A percentile compares a stretch with the other conserved stretches of the same genome.
These are phyloP conservation scores for Microplitis demolitor DNA, from an alignment of 1,140 invertebrate species.

Conservation along the genomic window DNA sequence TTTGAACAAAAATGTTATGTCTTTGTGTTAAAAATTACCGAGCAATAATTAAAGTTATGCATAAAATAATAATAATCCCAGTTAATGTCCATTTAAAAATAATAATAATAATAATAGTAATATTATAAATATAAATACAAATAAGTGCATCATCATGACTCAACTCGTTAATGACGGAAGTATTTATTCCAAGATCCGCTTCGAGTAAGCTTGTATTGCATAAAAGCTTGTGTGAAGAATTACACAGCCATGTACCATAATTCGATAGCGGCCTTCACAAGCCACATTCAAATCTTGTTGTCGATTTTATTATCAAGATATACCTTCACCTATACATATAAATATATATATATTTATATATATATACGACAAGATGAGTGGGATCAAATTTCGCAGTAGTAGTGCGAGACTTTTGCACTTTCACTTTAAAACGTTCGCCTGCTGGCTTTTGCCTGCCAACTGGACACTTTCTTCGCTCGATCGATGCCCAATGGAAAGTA, in stretches of 20 bases:
- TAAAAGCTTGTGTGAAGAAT: background rate
- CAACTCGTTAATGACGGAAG: constrained; percentile 6
- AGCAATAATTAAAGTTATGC: too few species aligned
- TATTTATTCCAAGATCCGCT: background rate
- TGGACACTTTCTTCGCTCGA: constrained; percentile 59
- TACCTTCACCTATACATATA: background rate
- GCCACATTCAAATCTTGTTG: background rate
- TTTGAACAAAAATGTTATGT: too few species aligned
- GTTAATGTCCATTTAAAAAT: background rate
- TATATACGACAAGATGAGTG: background rate
- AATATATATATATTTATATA: background rate
- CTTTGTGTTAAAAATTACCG: too few species aligned
- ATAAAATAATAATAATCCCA: background rate
- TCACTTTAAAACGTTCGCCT: constrained; percentile 44
- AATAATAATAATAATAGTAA: background rate
- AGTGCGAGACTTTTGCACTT: constrained; percentile 43
- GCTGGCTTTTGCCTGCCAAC: constrained; percentile 32
- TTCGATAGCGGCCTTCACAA: background rate
- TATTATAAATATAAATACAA: background rate
- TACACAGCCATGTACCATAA: background rate
- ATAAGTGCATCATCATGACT: background rate
- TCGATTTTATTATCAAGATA: background rate
- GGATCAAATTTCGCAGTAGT: background rate
- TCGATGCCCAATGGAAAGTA: constrained; percentile 56
- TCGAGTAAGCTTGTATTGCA: background rate